Percentiles rank a stretch among this genome's conserved stretches.
These are phyloP conservation scores for Tetragonisca angustula DNA, from an alignment of 2,888 invertebrate species.

Conservation along the genomic window DNA sequence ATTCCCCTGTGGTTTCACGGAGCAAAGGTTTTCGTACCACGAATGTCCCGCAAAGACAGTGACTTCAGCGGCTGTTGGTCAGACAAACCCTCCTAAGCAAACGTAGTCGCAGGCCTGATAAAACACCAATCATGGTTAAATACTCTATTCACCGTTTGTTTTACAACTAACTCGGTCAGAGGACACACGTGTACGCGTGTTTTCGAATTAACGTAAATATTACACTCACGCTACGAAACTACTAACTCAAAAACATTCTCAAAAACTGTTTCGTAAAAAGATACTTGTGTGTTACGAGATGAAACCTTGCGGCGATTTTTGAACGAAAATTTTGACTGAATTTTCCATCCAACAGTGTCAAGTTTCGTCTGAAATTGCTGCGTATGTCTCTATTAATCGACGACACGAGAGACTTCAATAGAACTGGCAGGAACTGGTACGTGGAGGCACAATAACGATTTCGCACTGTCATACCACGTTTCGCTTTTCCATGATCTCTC, in stretches of 20 bases:
- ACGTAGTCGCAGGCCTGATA: slow-evolving; percentile 42
- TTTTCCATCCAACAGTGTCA: neutral
- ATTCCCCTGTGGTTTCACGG: slow-evolving; percentile 25
- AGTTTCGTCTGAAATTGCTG: neutral
- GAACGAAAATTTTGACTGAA: neutral
- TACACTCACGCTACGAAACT: neutral
- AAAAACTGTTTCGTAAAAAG: neutral
- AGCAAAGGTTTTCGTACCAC: slow-evolving; percentile 36
- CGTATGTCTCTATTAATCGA: slow-evolving; percentile 44
- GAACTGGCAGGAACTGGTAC: neutral
- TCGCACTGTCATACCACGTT: slow-evolving; percentile 67
- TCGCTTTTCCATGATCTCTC: slow-evolving; percentile 61
- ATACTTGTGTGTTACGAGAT: neutral
- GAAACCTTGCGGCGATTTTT: neutral
- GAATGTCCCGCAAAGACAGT: slow-evolving; percentile 57
- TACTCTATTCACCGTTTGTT: slow-evolving; percentile 38
- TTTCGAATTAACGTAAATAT: neutral
- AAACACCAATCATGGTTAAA: slow-evolving; percentile 55
- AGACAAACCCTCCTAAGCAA: slow-evolving; percentile 68
- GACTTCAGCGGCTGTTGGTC: slow-evolving; percentile 49
- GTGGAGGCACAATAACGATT: slow-evolving; percentile 40
- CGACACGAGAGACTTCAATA: slow-evolving; percentile 35
- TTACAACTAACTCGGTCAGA: slow-evolving; percentile 10
- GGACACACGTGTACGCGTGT: neutral
- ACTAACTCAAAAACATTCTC: neutral